These are phyloP conservation scores for Geotrupes spiniger DNA, from an alignment of 2,888 invertebrate genomes.

Conservation along the genomic window DNA sequence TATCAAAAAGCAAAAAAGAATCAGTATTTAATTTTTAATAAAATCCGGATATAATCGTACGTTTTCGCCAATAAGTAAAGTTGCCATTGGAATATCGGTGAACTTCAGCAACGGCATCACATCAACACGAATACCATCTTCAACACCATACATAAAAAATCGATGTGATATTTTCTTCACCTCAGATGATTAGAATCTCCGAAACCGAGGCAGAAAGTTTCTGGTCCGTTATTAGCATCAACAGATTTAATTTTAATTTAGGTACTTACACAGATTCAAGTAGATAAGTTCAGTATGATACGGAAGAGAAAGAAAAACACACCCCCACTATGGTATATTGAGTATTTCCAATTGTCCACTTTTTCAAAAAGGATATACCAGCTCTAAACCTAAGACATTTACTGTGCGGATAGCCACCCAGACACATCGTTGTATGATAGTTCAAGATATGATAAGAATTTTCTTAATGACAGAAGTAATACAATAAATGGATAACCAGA, in stretches of 20 bases:
- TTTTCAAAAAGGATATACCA: conserved; percentile 50
- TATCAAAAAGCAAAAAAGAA: no score
- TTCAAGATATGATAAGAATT: conserved; percentile 11
- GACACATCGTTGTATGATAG: conserved; percentile 18
- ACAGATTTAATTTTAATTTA: conserved; percentile 52
- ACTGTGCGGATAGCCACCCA: conserved; percentile 40
- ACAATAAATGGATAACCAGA: conserved; percentile 33
- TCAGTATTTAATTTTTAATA: no score
- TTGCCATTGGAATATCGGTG: background rate
- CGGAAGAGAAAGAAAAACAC: conserved; percentile 37
- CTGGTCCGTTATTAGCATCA: conserved; percentile 51
- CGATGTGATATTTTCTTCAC: conserved; percentile 12
- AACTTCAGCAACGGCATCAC: conserved; percentile 10
- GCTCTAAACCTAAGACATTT: conserved; percentile 39
- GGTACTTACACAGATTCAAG: conserved; percentile 53
- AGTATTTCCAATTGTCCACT: conserved; percentile 53
- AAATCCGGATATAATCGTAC: conserved; percentile 6
- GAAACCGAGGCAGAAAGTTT: conserved; percentile 42
- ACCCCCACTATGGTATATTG: conserved; percentile 45
- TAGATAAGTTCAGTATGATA: conserved; percentile 54
- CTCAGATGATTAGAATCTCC: conserved; percentile 8
- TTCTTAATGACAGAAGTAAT: conserved; percentile 5
- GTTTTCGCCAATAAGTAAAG: conserved; percentile 10
- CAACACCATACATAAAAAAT: conserved; percentile 8
- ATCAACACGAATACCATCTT: conserved; percentile 15